phyloP scores from a whole-genome alignment of 2,113 vertebrate species.

The Melanotaenia duboulayi region DNA sequence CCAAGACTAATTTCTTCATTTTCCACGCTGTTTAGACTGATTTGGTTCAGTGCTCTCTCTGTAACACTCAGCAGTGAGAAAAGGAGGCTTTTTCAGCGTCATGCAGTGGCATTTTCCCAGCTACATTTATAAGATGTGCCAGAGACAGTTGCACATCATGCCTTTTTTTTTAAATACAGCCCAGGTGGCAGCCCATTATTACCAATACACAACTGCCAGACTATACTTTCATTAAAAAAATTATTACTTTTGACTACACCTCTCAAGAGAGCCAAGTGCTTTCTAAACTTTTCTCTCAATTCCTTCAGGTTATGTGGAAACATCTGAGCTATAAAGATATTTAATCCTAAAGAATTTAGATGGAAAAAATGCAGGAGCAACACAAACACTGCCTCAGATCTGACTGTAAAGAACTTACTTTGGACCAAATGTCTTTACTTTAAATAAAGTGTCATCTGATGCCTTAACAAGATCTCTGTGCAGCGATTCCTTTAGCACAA shows the following conservation, averaged over 20 bases:
- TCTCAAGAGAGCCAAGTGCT: neutral
- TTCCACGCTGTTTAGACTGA: constrained; percentile 40
- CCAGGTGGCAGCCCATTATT: neutral
- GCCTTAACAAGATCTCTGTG: no score
- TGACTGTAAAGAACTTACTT: no score
- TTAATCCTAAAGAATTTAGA: no score
- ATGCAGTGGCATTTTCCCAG: constrained; percentile 8
- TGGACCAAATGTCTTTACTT: no score
- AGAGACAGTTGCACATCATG: constrained; percentile 16
- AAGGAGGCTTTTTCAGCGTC: constrained; percentile 20
- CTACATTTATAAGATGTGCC: constrained; percentile 17
- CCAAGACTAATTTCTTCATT: constrained; percentile 60
- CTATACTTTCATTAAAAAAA: constrained; percentile 13
- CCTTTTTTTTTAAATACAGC: neutral
- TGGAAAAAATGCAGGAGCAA: no score
- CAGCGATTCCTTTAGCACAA: no score
- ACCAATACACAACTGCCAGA: constrained; percentile 1
- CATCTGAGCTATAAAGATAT: neutral
- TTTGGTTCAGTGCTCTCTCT: constrained; percentile 28
- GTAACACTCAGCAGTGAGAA: constrained; percentile 9
- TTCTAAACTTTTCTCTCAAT: constrained; percentile 7
- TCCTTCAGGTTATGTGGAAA: neutral
- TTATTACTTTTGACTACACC: neutral
- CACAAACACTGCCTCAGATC: neutral
- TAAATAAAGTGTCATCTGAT: no score